A percentile compares a stretch with the other conserved stretches of the same genome.
Conservation (phyloP, 1,140 invertebrate genomes). For the Venturia canescens region DNA sequence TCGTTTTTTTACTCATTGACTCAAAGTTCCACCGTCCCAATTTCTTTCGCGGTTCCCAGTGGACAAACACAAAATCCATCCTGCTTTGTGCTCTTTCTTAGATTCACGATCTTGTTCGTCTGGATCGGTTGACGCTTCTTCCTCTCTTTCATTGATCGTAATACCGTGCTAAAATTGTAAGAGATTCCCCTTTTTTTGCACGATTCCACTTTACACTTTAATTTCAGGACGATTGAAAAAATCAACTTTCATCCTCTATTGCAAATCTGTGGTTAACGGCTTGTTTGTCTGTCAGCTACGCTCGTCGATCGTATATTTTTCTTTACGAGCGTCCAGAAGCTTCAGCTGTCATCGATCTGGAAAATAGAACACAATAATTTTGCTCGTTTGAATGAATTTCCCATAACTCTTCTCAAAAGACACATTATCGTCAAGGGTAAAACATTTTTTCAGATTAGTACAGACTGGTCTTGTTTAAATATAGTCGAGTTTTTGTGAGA, state of each 20-base stretch:
- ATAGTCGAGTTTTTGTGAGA: too few relatives aligned
- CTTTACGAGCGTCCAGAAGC: conserved; percentile 77
- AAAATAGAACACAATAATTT: conserved; percentile 22
- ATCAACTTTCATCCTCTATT: not conserved
- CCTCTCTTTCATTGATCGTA: conserved; percentile 82
- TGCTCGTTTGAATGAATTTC: too few relatives aligned
- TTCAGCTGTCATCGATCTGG: conserved; percentile 73
- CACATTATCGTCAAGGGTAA: too few relatives aligned
- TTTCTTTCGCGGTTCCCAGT: too few relatives aligned
- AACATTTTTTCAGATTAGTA: too few relatives aligned
- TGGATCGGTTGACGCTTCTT: conserved; percentile 80
- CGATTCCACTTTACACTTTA: not conserved
- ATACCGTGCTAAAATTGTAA: conserved; percentile 69
- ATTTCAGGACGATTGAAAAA: not conserved
- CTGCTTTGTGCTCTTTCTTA: conserved; percentile 75
- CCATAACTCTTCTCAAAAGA: too few relatives aligned
- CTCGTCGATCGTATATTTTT: conserved; percentile 74
- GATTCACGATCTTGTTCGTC: conserved; percentile 77
- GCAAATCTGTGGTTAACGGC: not conserved
- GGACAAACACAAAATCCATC: too few relatives aligned
- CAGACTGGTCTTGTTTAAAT: too few relatives aligned
- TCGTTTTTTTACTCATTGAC: too few relatives aligned
- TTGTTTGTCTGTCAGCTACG: conserved; percentile 61
- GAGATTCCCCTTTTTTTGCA: not conserved
- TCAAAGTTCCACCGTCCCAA: too few relatives aligned